Percentiles rank a stretch among this genome's conserved stretches.
Conservation (phyloP, 2,888 invertebrate genomes). For the Chromoteleia sp. region DNA sequence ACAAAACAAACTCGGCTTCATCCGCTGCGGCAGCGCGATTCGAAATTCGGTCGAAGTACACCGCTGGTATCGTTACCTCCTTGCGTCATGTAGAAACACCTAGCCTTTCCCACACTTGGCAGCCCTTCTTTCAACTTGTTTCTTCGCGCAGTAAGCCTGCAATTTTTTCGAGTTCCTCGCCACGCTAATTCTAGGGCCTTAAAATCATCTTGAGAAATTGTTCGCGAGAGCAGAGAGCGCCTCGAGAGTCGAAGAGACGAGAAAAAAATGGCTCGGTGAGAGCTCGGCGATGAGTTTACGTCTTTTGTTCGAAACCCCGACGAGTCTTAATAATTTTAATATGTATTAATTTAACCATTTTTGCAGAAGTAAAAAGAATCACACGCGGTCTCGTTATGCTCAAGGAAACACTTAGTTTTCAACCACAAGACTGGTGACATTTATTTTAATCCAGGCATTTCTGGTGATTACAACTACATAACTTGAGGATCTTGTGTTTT, state of each 20-base stretch:
- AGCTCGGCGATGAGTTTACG: slow-evolving; percentile 51
- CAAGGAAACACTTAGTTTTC: no score
- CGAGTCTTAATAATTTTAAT: slow-evolving; percentile 11
- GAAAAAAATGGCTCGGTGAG: slow-evolving; percentile 60
- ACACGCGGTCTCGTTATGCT: no score
- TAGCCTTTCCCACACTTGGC: slow-evolving; percentile 79
- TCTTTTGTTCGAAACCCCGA: slow-evolving; percentile 54
- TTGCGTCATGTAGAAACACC: slow-evolving; percentile 75
- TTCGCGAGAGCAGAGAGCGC: slow-evolving; percentile 68
- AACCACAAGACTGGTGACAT: no score
- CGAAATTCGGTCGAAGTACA: slow-evolving; percentile 57
- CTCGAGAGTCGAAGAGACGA: slow-evolving; percentile 53
- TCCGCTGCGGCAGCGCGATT: slow-evolving; percentile 22
- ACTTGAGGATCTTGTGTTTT: no score
- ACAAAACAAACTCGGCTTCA: slow-evolving; percentile 34
- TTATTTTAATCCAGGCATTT: no score
- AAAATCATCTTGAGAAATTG: slow-evolving; percentile 78
- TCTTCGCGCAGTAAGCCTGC: slow-evolving; percentile 76
- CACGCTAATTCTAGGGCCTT: slow-evolving; percentile 80
- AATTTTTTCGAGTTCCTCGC: slow-evolving; percentile 78
- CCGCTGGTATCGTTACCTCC: slow-evolving; percentile 67
- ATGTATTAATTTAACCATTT: slow-evolving; percentile 6
- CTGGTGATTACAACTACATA: no score
- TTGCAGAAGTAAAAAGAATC: background rate
- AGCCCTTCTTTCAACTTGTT: slow-evolving; percentile 72